Evolutionary conservation across 2,113 vertebrate species (phyloP), one percentile per base, ranked within the genome.

Genomic region (Anas platyrhynchos): DNA sequence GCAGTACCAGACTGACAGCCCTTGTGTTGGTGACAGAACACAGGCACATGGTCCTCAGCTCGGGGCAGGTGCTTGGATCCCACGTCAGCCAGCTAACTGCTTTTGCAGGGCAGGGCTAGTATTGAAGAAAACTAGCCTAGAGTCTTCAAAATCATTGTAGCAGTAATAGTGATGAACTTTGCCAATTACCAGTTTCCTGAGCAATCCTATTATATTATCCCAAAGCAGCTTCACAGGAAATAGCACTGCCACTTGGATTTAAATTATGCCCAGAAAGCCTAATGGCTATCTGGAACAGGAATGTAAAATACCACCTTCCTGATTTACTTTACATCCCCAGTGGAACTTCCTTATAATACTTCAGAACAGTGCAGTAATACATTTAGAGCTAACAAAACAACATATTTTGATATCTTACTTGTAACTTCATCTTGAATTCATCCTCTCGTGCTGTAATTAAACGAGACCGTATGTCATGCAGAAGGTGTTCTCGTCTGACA

Each of bases 381-480:
- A 55, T n/a, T 68, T 50, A 76, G 21, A 66, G 44, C 44, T 88
- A 86, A 62, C 26, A 31, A 93, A 78, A 32, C 54, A 82, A 83
- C 12, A 61, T 21, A 34, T 4, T 54, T 55, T 58, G 31, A 5
- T 77, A 41, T 59, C 95, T 94, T 96, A 97, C 96, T 71, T 1
- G 0, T 73, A 97, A 52, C 1, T 0, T 3, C 2, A 3, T 63
- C 3, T 1, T 66, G 78, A 97, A 96, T 6, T 48, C 13, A 5
- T 18, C 1, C 1, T 41, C 9, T 55, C 29, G 2, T 31, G 69
- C 65, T 0, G 1, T 10, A n/a, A 78, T 83, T 89, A 97, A 58
- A 66, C 32, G 34, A 36, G 31, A 10, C 96, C 95, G 83, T 43
- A 83, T 74, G 43, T 97, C 96, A 72, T 94, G 27, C 48, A 97